phyloP scores from a whole-genome alignment of 2,888 invertebrate species.

The Zygothrica quintamaculata region DNA sequence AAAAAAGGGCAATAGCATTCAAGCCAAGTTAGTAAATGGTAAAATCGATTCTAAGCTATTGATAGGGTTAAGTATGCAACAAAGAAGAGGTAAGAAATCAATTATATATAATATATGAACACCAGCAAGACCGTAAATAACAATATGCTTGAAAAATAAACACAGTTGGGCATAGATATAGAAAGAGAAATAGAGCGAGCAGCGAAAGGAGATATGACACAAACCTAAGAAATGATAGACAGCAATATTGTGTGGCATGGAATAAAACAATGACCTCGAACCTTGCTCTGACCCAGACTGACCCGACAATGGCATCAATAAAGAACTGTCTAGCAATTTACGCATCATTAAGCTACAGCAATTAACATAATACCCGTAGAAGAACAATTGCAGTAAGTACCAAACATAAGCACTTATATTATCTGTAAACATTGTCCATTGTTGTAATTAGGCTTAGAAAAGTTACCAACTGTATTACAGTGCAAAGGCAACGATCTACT shows the following conservation, averaged over 20 bases:
- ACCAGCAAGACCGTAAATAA: slow-evolving; percentile 11
- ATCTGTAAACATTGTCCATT: too few relatives aligned
- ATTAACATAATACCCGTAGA: too few relatives aligned
- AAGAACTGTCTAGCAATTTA: slow-evolving; percentile 64
- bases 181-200: slow-evolving; percentile 2
- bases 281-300: slow-evolving; percentile 39
- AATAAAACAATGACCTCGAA: slow-evolving; percentile 66
- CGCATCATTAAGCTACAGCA: slow-evolving; percentile 66
- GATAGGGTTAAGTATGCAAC: slow-evolving; percentile 56
- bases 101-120: slow-evolving; percentile 61
- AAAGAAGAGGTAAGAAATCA: slow-evolving; percentile 72
- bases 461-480: slow-evolving; percentile 37
- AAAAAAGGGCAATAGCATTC: slow-evolving; percentile 26
- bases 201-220: slow-evolving; percentile 9
- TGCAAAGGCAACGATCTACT: too few relatives aligned
- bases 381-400: too few relatives aligned
- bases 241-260: slow-evolving; percentile 20
- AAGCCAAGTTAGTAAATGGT: slow-evolving; percentile 45
- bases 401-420: too few relatives aligned
- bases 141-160: slow-evolving; percentile 5
- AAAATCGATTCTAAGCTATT: slow-evolving; percentile 62
- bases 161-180: neutral
- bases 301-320: slow-evolving; percentile 40
- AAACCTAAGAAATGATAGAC: slow-evolving; percentile 14
- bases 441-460: slow-evolving; percentile 56